Base-by-base conservation (phyloP, 2,888 invertebrate genomes). In the Aphidius colemani region DNA sequence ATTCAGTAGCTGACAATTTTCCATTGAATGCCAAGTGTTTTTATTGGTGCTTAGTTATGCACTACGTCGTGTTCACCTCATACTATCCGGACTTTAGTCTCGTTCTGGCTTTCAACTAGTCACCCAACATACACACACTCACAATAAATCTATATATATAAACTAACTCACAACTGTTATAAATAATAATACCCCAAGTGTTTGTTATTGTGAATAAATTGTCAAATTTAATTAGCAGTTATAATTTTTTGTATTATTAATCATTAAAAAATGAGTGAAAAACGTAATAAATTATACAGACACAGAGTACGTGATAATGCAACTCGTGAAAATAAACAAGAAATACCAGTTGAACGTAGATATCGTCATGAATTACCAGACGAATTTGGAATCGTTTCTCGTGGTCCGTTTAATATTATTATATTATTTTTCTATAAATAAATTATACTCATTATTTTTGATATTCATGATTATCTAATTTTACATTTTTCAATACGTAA, bases 261-360 rank as follows among this genome's bases (percentile, higher is more conserved):
- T 57, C 30, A 57, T 50, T 46, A 8, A n/a, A 30, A 30, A 56
- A 78, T 78, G 78, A 73, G 73, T 67, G 78, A 78, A 43, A 72
- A 64, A 64, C 70, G 69, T 57, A 30, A 30, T 30, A 71, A 69
- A 66, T 46, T 58, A 48, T 53, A 70, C 10, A 70, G 67, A 48
- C 71, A 72, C 58, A 75, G 71, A 53, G 67, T 68, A 53, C 60
- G 50, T 39, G 74, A 72, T 11, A 71, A 71, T 11, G 58, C 66
- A 60, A 50, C 46, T 18, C 64, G 66, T 13, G 61, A 59, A 58
- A 67, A 70, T 61, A 64, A 58, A 50, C 44, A 50, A 65, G 66
- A 45, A 60, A 66, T 58, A 68, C 62, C 58, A 64, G 65, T 67
- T 66, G 66, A 59, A 63, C 68, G 64, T 69, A 67, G 48, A 68